phyloP scores from a whole-genome alignment of 2,888 invertebrate genomes.

The Podotricha telesiphe region DNA sequence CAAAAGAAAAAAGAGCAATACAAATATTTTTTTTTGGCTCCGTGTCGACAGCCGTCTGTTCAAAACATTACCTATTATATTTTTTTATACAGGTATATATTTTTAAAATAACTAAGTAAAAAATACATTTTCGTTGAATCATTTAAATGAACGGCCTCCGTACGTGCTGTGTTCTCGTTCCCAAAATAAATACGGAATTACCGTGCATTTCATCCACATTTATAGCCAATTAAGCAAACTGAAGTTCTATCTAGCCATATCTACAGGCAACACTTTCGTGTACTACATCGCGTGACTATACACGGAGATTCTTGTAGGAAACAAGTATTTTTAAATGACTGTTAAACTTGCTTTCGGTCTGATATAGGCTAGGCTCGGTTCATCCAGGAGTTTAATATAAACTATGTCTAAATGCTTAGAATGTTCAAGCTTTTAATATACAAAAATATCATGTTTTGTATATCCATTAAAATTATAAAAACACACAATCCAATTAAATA shows the following conservation, averaged over 20 bases:
- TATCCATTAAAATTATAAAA: too few species aligned
- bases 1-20: too few species aligned
- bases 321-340: constrained; percentile 57
- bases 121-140: neutral
- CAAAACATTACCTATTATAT: too few species aligned
- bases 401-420: neutral
- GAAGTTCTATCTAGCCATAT: constrained; percentile 54
- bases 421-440: neutral
- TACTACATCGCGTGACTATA: constrained; percentile 69
- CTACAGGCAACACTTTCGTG: constrained; percentile 59
- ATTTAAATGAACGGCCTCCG: constrained; percentile 11
- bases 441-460: too few species aligned
- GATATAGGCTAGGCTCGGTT: neutral
- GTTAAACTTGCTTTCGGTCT: constrained; percentile 30
- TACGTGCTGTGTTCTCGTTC: constrained; percentile 13
- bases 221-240: constrained; percentile 54
- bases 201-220: constrained; percentile 49
- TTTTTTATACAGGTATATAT: neutral
- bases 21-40: too few species aligned
- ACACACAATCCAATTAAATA: too few species aligned
- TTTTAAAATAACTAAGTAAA: neutral
- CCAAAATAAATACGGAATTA: constrained; percentile 39
- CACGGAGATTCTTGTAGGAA: constrained; percentile 66
- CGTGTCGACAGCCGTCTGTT: too few species aligned
- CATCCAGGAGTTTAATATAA: neutral